A percentile compares a stretch with the other conserved stretches of the same genome.
These are phyloP conservation scores for Agelastica alni DNA, from an alignment of 2,888 invertebrate species.

Conservation along the genomic window DNA sequence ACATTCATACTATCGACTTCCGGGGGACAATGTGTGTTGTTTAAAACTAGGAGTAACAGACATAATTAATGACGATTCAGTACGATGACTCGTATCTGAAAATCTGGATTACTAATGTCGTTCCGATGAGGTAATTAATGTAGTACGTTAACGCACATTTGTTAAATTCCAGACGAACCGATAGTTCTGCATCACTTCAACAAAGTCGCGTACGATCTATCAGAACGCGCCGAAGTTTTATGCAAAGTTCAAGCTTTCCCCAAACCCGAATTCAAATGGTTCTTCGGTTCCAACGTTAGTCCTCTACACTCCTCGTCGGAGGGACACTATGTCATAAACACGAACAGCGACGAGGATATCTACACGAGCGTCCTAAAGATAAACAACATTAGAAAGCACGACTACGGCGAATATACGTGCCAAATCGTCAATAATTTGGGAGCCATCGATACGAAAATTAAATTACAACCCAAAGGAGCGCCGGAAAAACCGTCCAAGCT, in stretches of 20 bases:
- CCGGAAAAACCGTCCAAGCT: constrained; percentile 82
- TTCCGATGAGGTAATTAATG: too few relatives aligned
- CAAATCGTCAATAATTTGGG: constrained; percentile 84
- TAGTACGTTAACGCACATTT: too few relatives aligned
- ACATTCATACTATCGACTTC: too few relatives aligned
- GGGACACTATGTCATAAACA: constrained; percentile 84
- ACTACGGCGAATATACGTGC: constrained; percentile 92
- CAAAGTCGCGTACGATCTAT: constrained; percentile 84
- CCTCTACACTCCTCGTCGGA: constrained; percentile 79
- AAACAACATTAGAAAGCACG: constrained; percentile 75
- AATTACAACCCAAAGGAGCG: constrained; percentile 82
- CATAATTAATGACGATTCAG: too few relatives aligned
- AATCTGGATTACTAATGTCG: too few relatives aligned
- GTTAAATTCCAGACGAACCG: constrained; percentile 72
- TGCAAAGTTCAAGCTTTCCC: constrained; percentile 92
- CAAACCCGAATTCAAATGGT: constrained; percentile 92
- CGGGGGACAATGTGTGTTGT: too few relatives aligned
- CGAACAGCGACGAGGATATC: constrained; percentile 79
- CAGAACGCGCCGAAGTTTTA: constrained; percentile 83
- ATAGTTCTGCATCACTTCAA: constrained; percentile 83
- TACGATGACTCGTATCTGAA: too few relatives aligned
- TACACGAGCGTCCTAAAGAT: constrained; percentile 79
- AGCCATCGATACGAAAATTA: constrained; percentile 73
- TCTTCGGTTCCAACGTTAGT: constrained; percentile 74
- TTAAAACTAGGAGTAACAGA: too few relatives aligned